These are phyloP conservation scores for Blera fallax DNA, from an alignment of 2,888 invertebrate species.

Conservation along the genomic window DNA sequence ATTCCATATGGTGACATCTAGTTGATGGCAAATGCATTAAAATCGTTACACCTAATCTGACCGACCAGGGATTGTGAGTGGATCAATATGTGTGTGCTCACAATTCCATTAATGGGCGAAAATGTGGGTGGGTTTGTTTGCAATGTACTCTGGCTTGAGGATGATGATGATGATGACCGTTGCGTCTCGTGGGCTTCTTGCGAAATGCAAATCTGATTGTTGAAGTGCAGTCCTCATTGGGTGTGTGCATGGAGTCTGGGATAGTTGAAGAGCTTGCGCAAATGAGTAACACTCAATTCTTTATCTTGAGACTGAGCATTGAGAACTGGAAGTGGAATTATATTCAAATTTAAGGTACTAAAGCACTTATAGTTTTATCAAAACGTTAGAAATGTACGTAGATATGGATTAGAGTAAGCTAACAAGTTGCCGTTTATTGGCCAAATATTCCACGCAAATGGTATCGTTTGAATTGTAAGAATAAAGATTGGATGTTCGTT, in stretches of 20 bases:
- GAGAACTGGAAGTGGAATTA: not conserved
- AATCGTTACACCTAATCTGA: conserved; percentile 65
- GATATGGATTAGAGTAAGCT: too few species aligned
- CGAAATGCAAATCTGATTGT: conserved; percentile 50
- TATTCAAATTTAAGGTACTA: not conserved
- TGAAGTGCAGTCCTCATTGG: conserved; percentile 24
- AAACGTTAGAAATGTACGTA: too few species aligned
- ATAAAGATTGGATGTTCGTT: too few species aligned
- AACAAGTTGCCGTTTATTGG: too few species aligned
- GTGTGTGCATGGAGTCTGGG: conserved; percentile 14
- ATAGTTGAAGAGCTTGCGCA: conserved; percentile 24
- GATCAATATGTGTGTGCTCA: conserved; percentile 68
- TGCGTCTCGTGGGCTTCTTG: conserved; percentile 41
- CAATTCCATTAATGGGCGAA: conserved; percentile 69
- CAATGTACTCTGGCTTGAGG: conserved; percentile 40
- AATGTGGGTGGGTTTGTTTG: conserved; percentile 71
- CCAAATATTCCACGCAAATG: too few species aligned
- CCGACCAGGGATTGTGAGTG: conserved; percentile 47
- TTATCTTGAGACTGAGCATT: conserved; percentile 21
- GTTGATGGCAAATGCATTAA: conserved; percentile 72
- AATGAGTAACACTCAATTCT: conserved; percentile 32
- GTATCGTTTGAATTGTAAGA: too few species aligned
- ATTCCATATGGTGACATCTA: conserved; percentile 69
- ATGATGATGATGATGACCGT: conserved; percentile 33
- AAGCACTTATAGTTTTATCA: not conserved